Evolutionary conservation across 1,140 invertebrate genomes (phyloP).

Genomic region (Drosophila rhopaloa): DNA sequence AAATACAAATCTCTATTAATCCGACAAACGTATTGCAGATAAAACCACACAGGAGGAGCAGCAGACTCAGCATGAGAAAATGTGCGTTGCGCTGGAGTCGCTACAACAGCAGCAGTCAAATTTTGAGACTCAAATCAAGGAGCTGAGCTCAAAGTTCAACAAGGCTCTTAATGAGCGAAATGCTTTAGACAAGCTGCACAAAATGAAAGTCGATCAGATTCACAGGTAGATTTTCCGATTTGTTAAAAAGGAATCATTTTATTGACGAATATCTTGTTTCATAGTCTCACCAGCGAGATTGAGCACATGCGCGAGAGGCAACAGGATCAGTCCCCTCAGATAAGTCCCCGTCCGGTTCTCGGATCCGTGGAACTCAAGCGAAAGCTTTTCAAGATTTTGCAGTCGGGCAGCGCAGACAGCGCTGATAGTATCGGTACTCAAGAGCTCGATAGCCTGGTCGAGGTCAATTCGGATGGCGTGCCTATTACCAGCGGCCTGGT

Average conservation of each 20-base stretch:
- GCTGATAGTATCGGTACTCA: constrained; percentile 29
- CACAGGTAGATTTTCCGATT: constrained; percentile 45
- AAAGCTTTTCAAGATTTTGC: constrained; percentile 76
- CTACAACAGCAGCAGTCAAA: constrained; percentile 61
- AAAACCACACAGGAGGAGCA: constrained; percentile 74
- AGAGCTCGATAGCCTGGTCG: constrained; percentile 77
- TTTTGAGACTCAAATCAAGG: constrained; percentile 71
- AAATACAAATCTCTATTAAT: too few species aligned
- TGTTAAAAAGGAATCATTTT: not conserved
- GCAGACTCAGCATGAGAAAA: constrained; percentile 66
- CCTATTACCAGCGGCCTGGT: constrained; percentile 64
- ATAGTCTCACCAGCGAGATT: constrained; percentile 70
- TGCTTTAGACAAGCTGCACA: constrained; percentile 77
- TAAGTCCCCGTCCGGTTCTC: constrained; percentile 9
- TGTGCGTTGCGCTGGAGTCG: constrained; percentile 56
- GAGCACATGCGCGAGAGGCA: constrained; percentile 72
- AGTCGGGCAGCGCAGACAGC: constrained; percentile 60
- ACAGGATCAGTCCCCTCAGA: constrained; percentile 6
- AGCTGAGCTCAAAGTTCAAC: constrained; percentile 60
- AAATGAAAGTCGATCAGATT: constrained; percentile 82
- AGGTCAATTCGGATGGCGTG: constrained; percentile 48
- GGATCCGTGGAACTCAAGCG: constrained; percentile 69
- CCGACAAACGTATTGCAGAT: constrained; percentile 33
- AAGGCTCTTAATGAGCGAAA: constrained; percentile 73
- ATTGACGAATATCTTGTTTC: not conserved